phyloP scores from a whole-genome alignment of 2,113 vertebrate genomes.

The Carassius gibelio region DNA sequence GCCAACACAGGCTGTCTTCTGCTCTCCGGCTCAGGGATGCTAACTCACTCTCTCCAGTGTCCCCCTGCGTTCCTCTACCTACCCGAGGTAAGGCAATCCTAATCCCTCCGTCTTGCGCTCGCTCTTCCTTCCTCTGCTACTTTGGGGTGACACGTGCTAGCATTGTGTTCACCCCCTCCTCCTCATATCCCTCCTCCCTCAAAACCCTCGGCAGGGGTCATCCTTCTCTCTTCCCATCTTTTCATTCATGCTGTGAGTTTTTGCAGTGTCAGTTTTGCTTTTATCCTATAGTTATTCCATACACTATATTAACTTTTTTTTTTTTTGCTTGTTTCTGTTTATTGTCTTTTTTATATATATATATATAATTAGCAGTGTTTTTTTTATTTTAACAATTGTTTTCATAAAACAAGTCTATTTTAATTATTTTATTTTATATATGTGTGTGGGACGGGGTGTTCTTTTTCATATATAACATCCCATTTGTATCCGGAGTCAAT shows the following conservation, averaged over 20 bases:
- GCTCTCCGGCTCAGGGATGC: constrained; percentile 91
- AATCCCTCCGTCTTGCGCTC: constrained; percentile 20
- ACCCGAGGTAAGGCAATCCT: constrained; percentile 78
- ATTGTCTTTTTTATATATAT: neutral
- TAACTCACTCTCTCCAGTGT: constrained; percentile 90
- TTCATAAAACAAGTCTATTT: neutral
- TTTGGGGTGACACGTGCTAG: constrained; percentile 53
- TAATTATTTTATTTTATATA: neutral
- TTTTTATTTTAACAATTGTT: neutral
- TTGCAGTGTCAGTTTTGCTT: neutral
- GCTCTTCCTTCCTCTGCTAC: constrained; percentile 31
- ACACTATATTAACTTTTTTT: neutral
- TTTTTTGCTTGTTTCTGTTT: neutral
- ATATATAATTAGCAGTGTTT: neutral
- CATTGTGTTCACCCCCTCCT: constrained; percentile 43
- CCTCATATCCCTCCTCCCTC: constrained; percentile 36
- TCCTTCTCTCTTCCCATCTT: constrained; percentile 24
- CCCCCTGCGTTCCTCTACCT: constrained; percentile 95
- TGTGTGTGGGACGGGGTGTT: neutral
- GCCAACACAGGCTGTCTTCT: constrained; percentile 95
- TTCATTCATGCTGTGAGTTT: constrained; percentile 5
- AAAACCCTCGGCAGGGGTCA: constrained; percentile 41
- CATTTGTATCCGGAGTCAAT: neutral
- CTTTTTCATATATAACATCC: neutral
- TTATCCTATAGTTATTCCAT: neutral